Evolutionary conservation across 2,888 invertebrate genomes (phyloP).

Genomic region (Aelia acuminata): DNA sequence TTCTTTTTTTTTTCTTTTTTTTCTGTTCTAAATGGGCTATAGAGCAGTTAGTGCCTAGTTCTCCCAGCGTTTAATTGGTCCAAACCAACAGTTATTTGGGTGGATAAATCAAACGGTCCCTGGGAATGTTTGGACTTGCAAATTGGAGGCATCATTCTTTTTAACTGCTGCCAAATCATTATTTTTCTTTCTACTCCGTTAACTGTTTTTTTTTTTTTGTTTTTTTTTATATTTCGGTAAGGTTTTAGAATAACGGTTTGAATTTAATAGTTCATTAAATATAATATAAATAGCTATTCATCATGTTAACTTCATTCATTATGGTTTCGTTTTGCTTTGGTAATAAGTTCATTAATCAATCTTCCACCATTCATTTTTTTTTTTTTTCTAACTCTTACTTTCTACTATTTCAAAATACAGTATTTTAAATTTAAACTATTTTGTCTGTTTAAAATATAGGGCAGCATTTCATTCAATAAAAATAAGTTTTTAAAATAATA

Average conservation of each 20-base stretch:
- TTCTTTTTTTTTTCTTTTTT: not conserved
- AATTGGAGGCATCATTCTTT: constrained; percentile 41
- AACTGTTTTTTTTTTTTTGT: not conserved
- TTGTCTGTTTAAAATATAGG: no score
- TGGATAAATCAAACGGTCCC: constrained; percentile 7
- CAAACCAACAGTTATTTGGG: constrained; percentile 31
- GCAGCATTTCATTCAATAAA: no score
- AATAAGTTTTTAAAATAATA: no score
- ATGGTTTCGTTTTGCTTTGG: no score
- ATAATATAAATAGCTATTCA: not conserved
- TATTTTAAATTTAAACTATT: no score
- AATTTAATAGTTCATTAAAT: not conserved
- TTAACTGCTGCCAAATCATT: constrained; percentile 9
- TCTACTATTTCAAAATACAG: no score
- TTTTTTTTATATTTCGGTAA: not conserved
- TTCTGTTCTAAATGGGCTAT: not conserved
- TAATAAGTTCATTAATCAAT: no score
- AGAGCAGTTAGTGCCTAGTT: not conserved
- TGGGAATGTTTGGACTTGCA: not conserved
- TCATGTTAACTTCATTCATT: not conserved
- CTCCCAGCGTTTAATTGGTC: constrained; percentile 30
- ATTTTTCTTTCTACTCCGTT: not conserved
- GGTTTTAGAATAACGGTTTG: constrained; percentile 3
- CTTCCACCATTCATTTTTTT: no score
- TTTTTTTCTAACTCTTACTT: no score